Evolutionary conservation across 2,888 invertebrate genomes (phyloP).

Genomic region (Cacoxenus indagator): DNA sequence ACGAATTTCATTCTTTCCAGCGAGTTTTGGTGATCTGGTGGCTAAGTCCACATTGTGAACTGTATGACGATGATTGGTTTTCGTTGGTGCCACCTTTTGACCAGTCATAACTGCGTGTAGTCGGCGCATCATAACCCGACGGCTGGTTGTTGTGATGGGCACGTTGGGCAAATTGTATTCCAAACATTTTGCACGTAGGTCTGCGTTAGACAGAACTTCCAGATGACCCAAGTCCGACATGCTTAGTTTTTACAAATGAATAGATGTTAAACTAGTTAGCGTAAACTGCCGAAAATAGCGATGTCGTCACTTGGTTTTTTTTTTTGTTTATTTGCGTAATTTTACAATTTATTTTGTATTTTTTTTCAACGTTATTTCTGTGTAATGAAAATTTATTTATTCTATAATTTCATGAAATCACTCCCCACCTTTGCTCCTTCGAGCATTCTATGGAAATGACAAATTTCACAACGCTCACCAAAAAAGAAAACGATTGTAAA

Average conservation of each 20-base stretch:
- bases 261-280: slow-evolving; percentile 26
- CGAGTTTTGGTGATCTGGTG: slow-evolving; percentile 1
- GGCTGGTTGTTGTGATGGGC: slow-evolving; percentile 66
- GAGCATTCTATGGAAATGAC: too few relatives aligned
- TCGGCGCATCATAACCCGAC: slow-evolving; percentile 60
- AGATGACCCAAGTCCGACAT: slow-evolving; percentile 51
- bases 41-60: slow-evolving; percentile 51
- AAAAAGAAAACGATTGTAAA: too few relatives aligned
- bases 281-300: slow-evolving; percentile 38
- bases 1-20: slow-evolving; percentile 17
- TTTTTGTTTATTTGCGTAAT: not conserved
- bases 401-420: too few relatives aligned
- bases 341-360: not conserved
- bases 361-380: not conserved
- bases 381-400: not conserved
- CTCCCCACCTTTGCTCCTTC: too few relatives aligned
- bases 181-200: slow-evolving; percentile 58
- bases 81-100: slow-evolving; percentile 34
- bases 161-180: slow-evolving; percentile 66
- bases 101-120: slow-evolving; percentile 52
- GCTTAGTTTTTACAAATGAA: slow-evolving; percentile 18
- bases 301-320: slow-evolving; percentile 41
- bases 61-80: slow-evolving; percentile 60
- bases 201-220: slow-evolving; percentile 60
- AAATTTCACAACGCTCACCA: too few relatives aligned